Conservation (phyloP, 92 coral and sea anemone genomes). For the Phenganax subtilis region DNA sequence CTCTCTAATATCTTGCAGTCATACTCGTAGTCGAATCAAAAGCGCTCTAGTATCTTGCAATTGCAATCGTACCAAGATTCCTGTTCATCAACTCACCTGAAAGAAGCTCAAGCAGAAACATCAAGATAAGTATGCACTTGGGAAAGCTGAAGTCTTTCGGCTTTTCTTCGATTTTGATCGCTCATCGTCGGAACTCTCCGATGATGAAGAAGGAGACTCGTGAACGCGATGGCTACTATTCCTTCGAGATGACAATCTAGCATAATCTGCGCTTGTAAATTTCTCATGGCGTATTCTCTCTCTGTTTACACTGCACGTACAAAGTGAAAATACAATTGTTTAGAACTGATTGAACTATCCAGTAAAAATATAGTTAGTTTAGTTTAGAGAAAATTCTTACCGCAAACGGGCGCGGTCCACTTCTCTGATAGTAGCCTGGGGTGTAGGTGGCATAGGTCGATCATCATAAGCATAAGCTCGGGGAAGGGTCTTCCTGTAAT, state of each 20-base stretch:
- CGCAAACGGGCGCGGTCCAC: slow-evolving; percentile 35
- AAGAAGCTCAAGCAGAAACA: too few species aligned
- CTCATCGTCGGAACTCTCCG: slow-evolving; percentile 22
- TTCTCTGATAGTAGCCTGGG: not conserved
- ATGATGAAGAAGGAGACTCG: not conserved
- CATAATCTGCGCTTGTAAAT: not conserved
- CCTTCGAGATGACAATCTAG: not conserved
- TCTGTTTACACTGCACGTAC: slow-evolving; percentile 3
- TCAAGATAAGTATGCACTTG: slow-evolving; percentile 18
- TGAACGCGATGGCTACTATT: not conserved
- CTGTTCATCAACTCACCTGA: too few species aligned
- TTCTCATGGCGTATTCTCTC: slow-evolving; percentile 6
- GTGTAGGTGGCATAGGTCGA: not conserved
- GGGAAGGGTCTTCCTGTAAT: slow-evolving; percentile 19
- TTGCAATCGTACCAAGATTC: too few species aligned
- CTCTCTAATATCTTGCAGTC: too few species aligned
- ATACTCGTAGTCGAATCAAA: too few species aligned
- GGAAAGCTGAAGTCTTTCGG: slow-evolving; percentile 10
- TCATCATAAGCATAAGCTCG: not conserved
- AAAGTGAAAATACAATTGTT: not conserved
- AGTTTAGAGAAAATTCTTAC: not conserved
- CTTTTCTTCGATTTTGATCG: too few species aligned
- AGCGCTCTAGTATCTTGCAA: too few species aligned
- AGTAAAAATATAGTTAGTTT: not conserved
- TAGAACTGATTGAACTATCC: not conserved